These are phyloP conservation scores for Synergus umbraculus DNA, from an alignment of 2,888 invertebrate genomes.

Conservation along the genomic window DNA sequence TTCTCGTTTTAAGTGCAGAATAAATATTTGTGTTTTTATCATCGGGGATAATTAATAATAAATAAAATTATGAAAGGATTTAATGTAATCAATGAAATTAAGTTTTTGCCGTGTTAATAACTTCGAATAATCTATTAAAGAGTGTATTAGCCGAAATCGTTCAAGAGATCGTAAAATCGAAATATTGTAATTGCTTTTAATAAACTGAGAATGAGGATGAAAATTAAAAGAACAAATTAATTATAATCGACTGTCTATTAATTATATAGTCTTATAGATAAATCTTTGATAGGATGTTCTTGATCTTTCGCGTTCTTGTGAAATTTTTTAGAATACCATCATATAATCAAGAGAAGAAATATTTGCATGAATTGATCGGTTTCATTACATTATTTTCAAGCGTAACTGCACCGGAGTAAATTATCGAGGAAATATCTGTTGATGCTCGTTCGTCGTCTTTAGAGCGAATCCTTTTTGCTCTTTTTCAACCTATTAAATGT, in stretches of 20 bases:
- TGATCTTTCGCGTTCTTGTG: conserved; percentile 30
- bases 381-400: conserved; percentile 31
- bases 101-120: neutral
- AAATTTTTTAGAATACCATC: conserved; percentile 27
- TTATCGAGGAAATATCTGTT: conserved; percentile 3
- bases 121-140: neutral
- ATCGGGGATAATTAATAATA: neutral
- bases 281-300: conserved; percentile 25
- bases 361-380: conserved; percentile 28
- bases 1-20: neutral
- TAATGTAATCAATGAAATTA: neutral
- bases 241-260: conserved; percentile 16
- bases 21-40: neutral
- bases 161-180: neutral
- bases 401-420: conserved; percentile 6
- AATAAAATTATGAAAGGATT: neutral
- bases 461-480: conserved; percentile 1
- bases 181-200: neutral
- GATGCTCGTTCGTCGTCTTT: neutral
- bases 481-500: neutral
- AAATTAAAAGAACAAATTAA: conserved; percentile 1
- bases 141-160: neutral
- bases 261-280: conserved; percentile 1
- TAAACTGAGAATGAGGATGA: neutral
- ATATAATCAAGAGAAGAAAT: conserved; percentile 18